These are phyloP conservation scores for Pterobdella sp. DNA, from an alignment of 2,888 invertebrate species.

Conservation along the genomic window DNA sequence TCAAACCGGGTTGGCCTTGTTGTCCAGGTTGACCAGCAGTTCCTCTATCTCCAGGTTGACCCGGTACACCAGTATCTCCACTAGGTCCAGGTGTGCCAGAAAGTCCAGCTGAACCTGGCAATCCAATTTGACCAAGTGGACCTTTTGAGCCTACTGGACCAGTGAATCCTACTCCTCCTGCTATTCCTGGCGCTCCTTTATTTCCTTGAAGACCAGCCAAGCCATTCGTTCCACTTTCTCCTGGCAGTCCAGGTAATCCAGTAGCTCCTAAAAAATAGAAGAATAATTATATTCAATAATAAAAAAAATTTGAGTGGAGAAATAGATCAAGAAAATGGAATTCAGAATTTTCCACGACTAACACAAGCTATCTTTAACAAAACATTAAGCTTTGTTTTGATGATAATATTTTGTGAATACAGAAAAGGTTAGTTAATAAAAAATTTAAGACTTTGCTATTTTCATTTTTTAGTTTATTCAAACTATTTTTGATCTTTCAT, in stretches of 20 bases:
- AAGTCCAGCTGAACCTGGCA: conserved; percentile 41
- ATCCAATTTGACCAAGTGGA: conserved; percentile 26
- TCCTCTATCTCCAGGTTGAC: conserved; percentile 37
- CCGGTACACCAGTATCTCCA: conserved; percentile 38
- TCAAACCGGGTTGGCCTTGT: conserved; percentile 16
- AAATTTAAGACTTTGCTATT: too few relatives aligned
- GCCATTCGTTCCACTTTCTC: conserved; percentile 30
- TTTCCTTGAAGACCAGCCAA: conserved; percentile 30
- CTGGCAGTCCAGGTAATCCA: conserved; percentile 32
- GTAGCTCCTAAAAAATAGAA: conserved; percentile 24
- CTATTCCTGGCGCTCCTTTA: conserved; percentile 27
- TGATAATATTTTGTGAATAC: too few relatives aligned
- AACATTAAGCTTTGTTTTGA: too few relatives aligned
- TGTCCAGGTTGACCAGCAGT: conserved; percentile 32
- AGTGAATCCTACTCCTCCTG: conserved; percentile 3
- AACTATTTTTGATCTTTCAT: not conserved
- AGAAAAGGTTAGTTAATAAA: too few relatives aligned
- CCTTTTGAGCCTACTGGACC: conserved; percentile 23
- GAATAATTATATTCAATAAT: too few relatives aligned
- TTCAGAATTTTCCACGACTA: too few relatives aligned
- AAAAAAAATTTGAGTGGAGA: too few relatives aligned
- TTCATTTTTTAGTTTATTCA: not conserved
- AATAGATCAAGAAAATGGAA: too few relatives aligned
- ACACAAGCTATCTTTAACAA: too few relatives aligned
- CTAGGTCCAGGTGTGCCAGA: conserved; percentile 32